These are phyloP conservation scores for Ctenodactylus gundi DNA, from an alignment of 2,113 vertebrate genomes.

Conservation along the genomic window DNA sequence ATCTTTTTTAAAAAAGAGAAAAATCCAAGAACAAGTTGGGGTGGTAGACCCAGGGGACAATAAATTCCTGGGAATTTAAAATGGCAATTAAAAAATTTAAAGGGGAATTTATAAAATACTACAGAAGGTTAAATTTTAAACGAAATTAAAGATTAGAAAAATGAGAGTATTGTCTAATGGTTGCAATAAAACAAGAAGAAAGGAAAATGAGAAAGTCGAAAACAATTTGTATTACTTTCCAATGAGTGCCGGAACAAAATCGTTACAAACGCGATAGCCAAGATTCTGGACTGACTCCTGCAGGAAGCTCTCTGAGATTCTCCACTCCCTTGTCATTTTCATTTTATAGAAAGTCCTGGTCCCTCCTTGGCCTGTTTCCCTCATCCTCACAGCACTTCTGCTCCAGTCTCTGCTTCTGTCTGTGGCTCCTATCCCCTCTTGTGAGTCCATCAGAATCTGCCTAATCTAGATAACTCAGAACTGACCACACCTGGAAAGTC, in stretches of 20 bases:
- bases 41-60: neutral
- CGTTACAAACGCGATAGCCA: neutral
- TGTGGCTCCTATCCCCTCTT: neutral
- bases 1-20: neutral
- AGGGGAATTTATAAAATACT: neutral
- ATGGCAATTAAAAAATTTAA: neutral
- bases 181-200: neutral
- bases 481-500: neutral
- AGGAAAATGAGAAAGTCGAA: neutral
- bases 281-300: neutral
- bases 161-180: neutral
- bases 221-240: neutral
- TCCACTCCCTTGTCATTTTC: neutral
- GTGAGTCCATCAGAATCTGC: neutral
- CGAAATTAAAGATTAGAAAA: constrained; percentile 12
- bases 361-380: neutral
- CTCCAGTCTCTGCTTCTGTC: neutral
- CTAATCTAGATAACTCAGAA: neutral
- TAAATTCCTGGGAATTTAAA: neutral
- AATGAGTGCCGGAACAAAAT: neutral
- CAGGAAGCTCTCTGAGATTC: neutral
- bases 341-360: neutral
- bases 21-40: neutral
- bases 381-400: neutral
- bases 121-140: neutral